Base-by-base conservation (phyloP, 2,113 vertebrate genomes). In the Cryptomyrus ogoouensis region DNA sequence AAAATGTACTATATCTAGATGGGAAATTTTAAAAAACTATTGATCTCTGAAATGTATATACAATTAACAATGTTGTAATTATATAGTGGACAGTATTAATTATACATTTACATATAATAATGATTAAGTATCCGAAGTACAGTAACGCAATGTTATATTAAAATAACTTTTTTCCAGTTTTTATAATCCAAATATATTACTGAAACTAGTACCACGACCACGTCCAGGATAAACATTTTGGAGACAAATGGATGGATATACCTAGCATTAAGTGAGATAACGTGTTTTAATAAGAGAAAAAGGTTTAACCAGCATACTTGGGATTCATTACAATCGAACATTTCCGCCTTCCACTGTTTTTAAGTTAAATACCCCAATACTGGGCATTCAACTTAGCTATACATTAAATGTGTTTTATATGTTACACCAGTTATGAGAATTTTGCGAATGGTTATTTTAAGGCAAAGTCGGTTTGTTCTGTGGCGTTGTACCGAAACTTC, bases 301-400 rank as follows among this genome's bases (percentile, higher is more conserved):
- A 77, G 5, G 12, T 39, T 77, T 17, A 0, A 35, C 66, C 70
- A 5, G 31, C 47, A 0, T 10, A n/a, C 24, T 35, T n/a, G 1
- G 49, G 13, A 31, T 52, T 87, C 84, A 1, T 17, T 17, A 15
- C n/a, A 87, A 31, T 42, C 84, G 44, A 13, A 50, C 10, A 24
- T 88, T 44, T 88, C 87, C 87, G 87, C 87, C 47, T 87, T 52
- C 19, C 6, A 35, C n/a, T 86, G 19, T 3, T 86, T 88, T 39
- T 17, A 88, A 53, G 35, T 62, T 52, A 31, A 88, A 58, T 39
- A 88, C n/a, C 47, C 1, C 35, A 24, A 9, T 83, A 42, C 6
- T 83, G 1, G 15, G 13, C 19, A 42, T 83, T 83, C 35, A 21
- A 83, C 15, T 83, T 17, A 21, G 39, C 21, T 24, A 83, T 42